A percentile compares a stretch with the other conserved stretches of the same genome.
phyloP scores from a whole-genome alignment of 2,888 invertebrate species.

The Tinea pellionella region DNA sequence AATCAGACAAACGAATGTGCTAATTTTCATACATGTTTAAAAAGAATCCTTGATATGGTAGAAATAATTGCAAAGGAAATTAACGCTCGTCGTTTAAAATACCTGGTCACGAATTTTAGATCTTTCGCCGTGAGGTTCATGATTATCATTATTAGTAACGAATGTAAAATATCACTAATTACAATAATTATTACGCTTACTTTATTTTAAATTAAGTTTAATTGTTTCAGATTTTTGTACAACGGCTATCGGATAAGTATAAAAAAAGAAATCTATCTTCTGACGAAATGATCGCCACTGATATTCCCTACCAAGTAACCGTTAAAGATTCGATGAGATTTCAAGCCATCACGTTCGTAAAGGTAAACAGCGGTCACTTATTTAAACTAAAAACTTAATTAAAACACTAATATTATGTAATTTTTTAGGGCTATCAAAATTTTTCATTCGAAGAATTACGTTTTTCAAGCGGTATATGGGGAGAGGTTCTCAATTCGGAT shows the following conservation, averaged over 20 bases:
- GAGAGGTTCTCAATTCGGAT: conserved; percentile 32
- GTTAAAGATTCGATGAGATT: conserved; percentile 92
- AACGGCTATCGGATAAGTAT: conserved; percentile 67
- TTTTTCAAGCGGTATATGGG: conserved; percentile 58
- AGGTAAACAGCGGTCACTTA: conserved; percentile 53
- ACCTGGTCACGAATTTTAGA: not conserved
- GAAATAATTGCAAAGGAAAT: conserved; percentile 9
- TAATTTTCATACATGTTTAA: conserved; percentile 9
- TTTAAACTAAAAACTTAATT: not conserved
- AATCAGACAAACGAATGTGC: conserved; percentile 5
- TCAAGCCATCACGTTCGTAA: conserved; percentile 96
- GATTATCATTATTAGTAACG: conserved; percentile 4
- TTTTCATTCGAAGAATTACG: conserved; percentile 97
- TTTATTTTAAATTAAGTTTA: not conserved
- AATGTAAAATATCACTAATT: not conserved
- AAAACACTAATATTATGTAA: not conserved
- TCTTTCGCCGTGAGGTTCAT: not conserved
- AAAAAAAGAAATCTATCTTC: conserved; percentile 53
- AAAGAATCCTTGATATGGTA: conserved; percentile 12
- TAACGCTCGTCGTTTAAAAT: conserved; percentile 7
- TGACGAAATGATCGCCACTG: too few relatives aligned
- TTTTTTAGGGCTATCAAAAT: conserved; percentile 83
- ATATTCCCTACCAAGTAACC: conserved; percentile 81
- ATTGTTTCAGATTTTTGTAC: conserved; percentile 60
- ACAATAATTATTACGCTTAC: not conserved